Conservation (phyloP, 2,797 vertebrate genomes). For the Falco cherrug region DNA sequence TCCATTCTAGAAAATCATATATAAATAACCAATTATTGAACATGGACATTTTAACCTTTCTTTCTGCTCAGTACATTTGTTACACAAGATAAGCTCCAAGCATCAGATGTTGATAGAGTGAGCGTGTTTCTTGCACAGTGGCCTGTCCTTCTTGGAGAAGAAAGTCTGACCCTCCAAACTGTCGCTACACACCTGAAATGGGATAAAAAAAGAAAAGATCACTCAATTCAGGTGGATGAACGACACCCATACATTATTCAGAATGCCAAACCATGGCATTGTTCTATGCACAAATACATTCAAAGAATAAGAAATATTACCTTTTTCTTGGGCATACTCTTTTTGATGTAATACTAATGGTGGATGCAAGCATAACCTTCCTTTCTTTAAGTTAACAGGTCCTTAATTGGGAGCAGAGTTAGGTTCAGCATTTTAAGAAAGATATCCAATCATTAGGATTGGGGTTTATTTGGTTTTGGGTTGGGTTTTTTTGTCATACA, state of each 20-base stretch:
- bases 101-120: slow-evolving; percentile 90
- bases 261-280: neutral
- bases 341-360: neutral
- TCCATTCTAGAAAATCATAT: neutral
- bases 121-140: slow-evolving; percentile 97
- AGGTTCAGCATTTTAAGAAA: neutral
- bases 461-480: neutral
- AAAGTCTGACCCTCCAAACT: slow-evolving; percentile 94
- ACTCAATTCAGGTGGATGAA: neutral
- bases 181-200: slow-evolving; percentile 88
- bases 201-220: neutral
- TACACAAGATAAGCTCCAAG: neutral
- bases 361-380: neutral
- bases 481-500: neutral
- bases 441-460: rapidly evolving
- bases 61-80: slow-evolving; percentile 34
- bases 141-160: slow-evolving; percentile 98
- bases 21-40: slow-evolving; percentile 35
- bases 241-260: neutral
- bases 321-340: neutral
- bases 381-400: neutral
- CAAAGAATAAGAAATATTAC: neutral
- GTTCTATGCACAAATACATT: neutral
- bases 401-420: neutral
- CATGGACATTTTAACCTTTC: slow-evolving; percentile 42